Base-by-base conservation (phyloP, 2,113 vertebrate genomes). In the Motacilla tschutschensis region DNA sequence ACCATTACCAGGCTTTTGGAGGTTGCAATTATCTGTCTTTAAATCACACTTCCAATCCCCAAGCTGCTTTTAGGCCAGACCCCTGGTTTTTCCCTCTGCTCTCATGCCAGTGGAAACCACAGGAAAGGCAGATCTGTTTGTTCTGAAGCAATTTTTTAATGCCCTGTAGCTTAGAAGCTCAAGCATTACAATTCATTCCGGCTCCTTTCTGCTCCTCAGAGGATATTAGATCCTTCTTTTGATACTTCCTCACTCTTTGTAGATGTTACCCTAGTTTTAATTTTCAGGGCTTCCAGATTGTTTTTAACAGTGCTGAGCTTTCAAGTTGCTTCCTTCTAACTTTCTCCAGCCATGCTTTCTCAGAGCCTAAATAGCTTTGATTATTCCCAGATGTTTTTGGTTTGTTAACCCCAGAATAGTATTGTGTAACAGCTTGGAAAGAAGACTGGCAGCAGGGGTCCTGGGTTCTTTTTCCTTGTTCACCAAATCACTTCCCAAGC, bases 271-370 rank as follows among this genome's bases (percentile, higher is more conserved):
- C 87, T 86, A 65, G 82, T 92, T 94, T 93, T 81, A 64, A 89
- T 91, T 94, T 90, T 79, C 83, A 94, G 69, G 74, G 65, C 81
- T 93, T 94, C 83, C 84, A 94, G 85, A 66, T 67, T 73, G 72
- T 43, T 87, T 94, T 94, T 79, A 82, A 93, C 79, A 85, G 75
- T 50, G 71, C 74, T 87, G 83, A 82, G 82, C 92, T 95, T 94
- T 94, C 74, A 85, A 91, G 79, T 78, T 85, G 87, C 62, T 94
- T 88, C 76, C 80, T 94, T 86, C 91, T 86, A 82, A 94, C 89
- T 93, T 94, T 91, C 92, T 85, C 80, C 81, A 88, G 72, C 89
- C 81, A 71, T 77, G 89, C 67, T 64, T 83, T 89, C 90, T 80
- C 92, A 81, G 91, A 81, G 70, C 77, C 69, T 78, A 71, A 92